Conservation (phyloP, 2,888 invertebrate species). For the Chymomyza amoena region DNA sequence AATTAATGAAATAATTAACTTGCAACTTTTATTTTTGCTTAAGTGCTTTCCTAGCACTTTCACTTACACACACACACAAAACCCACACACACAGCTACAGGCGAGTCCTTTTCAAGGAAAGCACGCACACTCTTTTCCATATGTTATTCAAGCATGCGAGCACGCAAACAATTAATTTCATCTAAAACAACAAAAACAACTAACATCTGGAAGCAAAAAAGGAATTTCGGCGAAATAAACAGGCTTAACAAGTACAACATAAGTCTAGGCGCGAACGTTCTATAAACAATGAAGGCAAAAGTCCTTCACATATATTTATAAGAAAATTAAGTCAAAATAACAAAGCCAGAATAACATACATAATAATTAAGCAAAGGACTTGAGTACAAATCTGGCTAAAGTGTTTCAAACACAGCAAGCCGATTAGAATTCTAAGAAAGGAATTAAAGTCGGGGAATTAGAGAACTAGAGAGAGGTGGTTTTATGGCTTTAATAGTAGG, state of each 20-base stretch:
- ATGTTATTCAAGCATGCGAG: slow-evolving; percentile 8
- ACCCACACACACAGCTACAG: not conserved
- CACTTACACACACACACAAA: not conserved
- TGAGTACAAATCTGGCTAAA: too few relatives aligned
- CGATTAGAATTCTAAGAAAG: too few relatives aligned
- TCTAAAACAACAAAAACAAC: slow-evolving; percentile 28
- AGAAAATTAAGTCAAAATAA: not conserved
- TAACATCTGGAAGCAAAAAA: not conserved
- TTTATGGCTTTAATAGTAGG: too few relatives aligned
- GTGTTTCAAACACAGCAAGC: too few relatives aligned
- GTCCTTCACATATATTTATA: not conserved
- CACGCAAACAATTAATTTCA: slow-evolving; percentile 62
- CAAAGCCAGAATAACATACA: not conserved
- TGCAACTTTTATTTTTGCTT: slow-evolving; percentile 57
- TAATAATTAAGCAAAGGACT: too few relatives aligned
- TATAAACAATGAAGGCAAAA: not conserved
- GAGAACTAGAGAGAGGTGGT: too few relatives aligned
- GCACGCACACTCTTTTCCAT: not conserved
- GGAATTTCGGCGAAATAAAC: not conserved
- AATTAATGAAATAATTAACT: slow-evolving; percentile 73
- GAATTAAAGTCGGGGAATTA: too few relatives aligned
- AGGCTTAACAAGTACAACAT: slow-evolving; percentile 21
- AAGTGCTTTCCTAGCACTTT: slow-evolving; percentile 57
- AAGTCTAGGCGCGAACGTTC: slow-evolving; percentile 16
- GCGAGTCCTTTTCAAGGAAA: not conserved